Percentiles rank a stretch among this genome's conserved stretches.
Conservation (phyloP, 2,113 vertebrate species). For the Poecile atricapillus region DNA sequence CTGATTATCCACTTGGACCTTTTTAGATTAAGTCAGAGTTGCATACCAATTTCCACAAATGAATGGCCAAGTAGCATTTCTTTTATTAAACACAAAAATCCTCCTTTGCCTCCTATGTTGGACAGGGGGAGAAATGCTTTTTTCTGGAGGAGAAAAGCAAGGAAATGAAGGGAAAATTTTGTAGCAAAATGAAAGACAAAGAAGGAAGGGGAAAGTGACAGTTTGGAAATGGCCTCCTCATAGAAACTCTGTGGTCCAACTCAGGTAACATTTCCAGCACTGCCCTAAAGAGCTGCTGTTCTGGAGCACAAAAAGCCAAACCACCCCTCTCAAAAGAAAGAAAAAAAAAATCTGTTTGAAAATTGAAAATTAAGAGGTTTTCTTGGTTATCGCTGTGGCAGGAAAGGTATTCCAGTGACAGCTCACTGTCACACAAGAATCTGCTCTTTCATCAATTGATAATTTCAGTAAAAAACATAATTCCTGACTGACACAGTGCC, state of each 20-base stretch:
- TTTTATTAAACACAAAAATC: background rate
- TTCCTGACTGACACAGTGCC: background rate
- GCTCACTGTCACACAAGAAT: background rate
- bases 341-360: rapidly evolving
- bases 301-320: background rate
- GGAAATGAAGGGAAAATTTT: background rate
- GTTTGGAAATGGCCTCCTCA: background rate
- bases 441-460: background rate
- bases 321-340: rapidly evolving
- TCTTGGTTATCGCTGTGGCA: background rate
- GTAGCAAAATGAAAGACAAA: background rate
- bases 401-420: background rate
- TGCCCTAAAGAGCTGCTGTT: background rate
- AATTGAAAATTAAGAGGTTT: background rate
- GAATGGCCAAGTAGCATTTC: background rate
- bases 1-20: background rate
- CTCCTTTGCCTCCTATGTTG: background rate
- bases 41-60: background rate
- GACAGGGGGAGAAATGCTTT: background rate
- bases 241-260: background rate
- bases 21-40: background rate
- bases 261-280: background rate
- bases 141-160: background rate
- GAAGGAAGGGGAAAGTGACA: background rate
- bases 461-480: background rate